Conservation (phyloP, 2,797 vertebrate species). For the Streptopelia turtur region DNA sequence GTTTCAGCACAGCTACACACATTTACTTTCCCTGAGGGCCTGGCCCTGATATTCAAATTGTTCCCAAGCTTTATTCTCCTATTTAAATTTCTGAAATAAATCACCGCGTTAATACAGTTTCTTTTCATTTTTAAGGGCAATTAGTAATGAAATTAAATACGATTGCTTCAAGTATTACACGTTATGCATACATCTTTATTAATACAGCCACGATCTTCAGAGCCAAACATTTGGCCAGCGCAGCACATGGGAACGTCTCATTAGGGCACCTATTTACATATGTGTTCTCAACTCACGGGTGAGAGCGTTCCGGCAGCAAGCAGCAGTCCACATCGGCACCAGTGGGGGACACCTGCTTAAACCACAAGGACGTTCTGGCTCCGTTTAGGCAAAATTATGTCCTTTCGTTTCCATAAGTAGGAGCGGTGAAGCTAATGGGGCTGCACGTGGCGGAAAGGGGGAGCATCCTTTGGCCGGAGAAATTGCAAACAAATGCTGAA, state of each 20-base stretch:
- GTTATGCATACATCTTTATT: neutral
- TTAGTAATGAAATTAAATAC: slow-evolving; percentile 46
- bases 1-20: neutral
- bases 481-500: neutral
- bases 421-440: slow-evolving; percentile 17
- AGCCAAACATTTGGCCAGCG: slow-evolving; percentile 12
- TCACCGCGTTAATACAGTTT: slow-evolving; percentile 12
- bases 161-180: neutral
- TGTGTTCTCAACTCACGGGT: slow-evolving; percentile 2
- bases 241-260: slow-evolving; percentile 8
- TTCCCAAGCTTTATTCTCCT: slow-evolving; percentile 40
- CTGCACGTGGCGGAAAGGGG: neutral
- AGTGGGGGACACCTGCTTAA: slow-evolving; percentile 51
- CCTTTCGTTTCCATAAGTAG: neutral
- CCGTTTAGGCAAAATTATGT: slow-evolving; percentile 36
- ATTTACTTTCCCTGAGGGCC: slow-evolving; percentile 27
- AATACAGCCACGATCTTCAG: neutral
- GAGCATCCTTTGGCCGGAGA: slow-evolving; percentile 13
- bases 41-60: slow-evolving; percentile 39
- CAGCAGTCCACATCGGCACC: neutral
- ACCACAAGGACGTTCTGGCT: slow-evolving; percentile 25
- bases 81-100: slow-evolving; percentile 64
- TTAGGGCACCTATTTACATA: slow-evolving; percentile 55
- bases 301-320: neutral
- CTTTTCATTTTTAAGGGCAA: slow-evolving; percentile 61